phyloP scores from a whole-genome alignment of 2,113 vertebrate species.

The Campylomormyrus tamandua region DNA sequence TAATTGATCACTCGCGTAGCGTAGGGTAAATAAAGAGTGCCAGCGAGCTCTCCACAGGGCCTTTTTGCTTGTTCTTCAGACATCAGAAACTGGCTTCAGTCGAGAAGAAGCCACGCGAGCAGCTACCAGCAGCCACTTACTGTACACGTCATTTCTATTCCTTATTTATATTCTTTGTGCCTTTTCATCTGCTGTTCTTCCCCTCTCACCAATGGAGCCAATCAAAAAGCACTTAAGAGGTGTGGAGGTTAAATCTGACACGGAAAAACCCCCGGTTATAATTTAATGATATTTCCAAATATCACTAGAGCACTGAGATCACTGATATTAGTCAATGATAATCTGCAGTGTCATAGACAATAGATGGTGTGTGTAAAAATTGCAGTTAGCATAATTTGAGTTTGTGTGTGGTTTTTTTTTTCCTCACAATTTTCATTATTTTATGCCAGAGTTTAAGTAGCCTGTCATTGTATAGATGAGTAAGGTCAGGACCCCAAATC shows the following conservation, averaged over 20 bases:
- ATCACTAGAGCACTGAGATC: background rate
- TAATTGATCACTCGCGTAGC: background rate
- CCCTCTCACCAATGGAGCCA: background rate
- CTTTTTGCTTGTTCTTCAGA: background rate
- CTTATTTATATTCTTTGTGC: background rate
- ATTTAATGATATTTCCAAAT: background rate
- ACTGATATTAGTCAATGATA: background rate
- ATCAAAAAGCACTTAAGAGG: background rate
- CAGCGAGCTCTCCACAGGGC: background rate
- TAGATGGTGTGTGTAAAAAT: background rate
- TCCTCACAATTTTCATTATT: background rate
- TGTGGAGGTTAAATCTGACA: background rate
- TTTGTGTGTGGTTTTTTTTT: background rate
- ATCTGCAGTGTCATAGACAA: background rate
- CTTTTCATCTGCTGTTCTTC: background rate
- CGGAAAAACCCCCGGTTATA: background rate
- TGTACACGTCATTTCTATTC: background rate
- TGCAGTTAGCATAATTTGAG: background rate
- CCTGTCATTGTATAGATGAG: background rate
- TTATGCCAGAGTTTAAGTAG: background rate
- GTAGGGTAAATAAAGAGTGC: constrained; percentile 7
- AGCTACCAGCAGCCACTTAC: background rate
- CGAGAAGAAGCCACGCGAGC: background rate
- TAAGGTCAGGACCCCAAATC: background rate
- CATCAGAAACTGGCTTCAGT: background rate